These are phyloP conservation scores for Camelus bactrianus DNA, from an alignment of 2,113 vertebrate genomes.

Conservation along the genomic window DNA sequence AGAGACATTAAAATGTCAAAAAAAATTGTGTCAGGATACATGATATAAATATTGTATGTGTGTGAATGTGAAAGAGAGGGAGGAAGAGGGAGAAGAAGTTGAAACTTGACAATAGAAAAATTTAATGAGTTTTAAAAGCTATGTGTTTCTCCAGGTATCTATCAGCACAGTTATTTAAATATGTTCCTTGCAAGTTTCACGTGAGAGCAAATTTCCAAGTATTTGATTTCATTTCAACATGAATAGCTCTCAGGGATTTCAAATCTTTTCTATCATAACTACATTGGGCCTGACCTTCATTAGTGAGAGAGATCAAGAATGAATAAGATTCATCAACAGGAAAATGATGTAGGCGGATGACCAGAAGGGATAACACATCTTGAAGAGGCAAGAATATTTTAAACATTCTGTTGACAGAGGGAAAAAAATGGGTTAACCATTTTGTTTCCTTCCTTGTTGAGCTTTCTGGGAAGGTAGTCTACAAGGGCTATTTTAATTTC, in stretches of 20 bases:
- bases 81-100: neutral
- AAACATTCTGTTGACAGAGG: neutral
- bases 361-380: neutral
- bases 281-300: neutral
- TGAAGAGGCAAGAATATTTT: neutral
- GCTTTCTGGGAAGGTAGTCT: neutral
- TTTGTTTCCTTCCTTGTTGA: neutral
- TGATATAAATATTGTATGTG: neutral
- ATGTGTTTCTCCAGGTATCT: neutral
- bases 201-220: neutral
- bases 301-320: neutral
- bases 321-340: neutral
- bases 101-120: neutral
- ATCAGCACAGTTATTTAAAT: neutral
- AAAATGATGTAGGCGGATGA: neutral
- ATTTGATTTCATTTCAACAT: constrained; percentile 38
- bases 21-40: neutral
- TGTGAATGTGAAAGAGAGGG: neutral
- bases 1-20: constrained; percentile 32
- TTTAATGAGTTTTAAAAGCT: neutral
- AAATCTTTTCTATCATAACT: neutral
- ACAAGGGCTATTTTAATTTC: neutral
- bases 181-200: neutral
- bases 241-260: neutral
- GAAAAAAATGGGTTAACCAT: neutral